Conservation (phyloP, 1,140 invertebrate genomes). For the Micrasema longulum region DNA sequence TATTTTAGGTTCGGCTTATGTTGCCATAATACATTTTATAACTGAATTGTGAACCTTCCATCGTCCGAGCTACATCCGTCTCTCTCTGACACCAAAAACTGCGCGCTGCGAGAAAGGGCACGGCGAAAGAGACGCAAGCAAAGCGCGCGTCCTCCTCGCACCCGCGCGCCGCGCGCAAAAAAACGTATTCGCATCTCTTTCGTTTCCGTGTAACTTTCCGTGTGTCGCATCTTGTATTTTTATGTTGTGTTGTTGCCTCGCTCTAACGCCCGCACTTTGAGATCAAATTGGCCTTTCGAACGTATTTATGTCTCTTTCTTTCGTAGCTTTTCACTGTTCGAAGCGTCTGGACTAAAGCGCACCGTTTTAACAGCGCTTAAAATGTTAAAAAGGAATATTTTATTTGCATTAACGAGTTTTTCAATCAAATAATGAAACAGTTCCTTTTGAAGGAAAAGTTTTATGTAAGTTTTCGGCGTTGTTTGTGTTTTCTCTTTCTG, state of each 20-base stretch:
- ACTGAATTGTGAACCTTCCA: background rate
- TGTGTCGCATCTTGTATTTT: background rate
- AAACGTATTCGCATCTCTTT: background rate
- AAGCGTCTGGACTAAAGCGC: no score
- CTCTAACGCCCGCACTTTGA: background rate
- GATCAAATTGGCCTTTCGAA: background rate
- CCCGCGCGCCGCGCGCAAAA: no score
- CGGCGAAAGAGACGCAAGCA: no score
- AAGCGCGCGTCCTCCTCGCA: no score
- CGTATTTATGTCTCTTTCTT: background rate
- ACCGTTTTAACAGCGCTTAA: background rate
- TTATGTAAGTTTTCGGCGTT: no score
- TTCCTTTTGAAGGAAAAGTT: no score
- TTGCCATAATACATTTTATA: constrained; percentile 29
- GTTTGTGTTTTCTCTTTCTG: no score
- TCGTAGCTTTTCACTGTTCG: no score
- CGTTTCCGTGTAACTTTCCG: background rate
- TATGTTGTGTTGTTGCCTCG: background rate
- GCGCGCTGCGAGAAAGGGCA: no score
- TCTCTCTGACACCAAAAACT: background rate
- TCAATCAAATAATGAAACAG: no score
- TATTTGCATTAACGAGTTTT: no score
- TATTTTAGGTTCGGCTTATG: constrained; percentile 47
- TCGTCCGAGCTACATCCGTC: background rate
- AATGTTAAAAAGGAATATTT: background rate